Percentiles rank a stretch among this genome's conserved stretches.
Conservation (phyloP, 1,140 invertebrate species). For the Bombyx mandarina region DNA sequence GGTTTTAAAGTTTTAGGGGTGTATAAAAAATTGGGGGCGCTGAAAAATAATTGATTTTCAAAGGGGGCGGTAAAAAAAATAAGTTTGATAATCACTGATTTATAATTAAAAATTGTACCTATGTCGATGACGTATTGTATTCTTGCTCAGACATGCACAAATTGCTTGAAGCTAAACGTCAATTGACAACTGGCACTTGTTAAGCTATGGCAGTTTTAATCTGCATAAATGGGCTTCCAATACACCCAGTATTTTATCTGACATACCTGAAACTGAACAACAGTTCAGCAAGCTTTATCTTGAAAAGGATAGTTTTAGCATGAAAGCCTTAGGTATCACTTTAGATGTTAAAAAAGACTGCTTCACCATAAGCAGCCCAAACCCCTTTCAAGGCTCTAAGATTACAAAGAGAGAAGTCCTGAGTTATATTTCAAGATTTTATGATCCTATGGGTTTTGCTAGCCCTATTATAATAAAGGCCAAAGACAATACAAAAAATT, state of each 20-base stretch:
- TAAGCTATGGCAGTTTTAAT: constrained; percentile 10
- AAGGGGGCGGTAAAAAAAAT: too few species aligned
- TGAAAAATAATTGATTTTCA: too few species aligned
- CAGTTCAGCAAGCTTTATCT: constrained; percentile 10
- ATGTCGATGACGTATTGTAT: constrained; percentile 15
- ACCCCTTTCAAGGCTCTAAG: background rate
- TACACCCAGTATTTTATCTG: background rate
- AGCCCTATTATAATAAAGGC: constrained; percentile 19
- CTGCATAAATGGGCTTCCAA: constrained; percentile 16
- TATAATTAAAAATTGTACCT: constrained; percentile 12
- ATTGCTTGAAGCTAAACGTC: constrained; percentile 7
- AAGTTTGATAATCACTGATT: too few species aligned
- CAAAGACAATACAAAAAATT: constrained; percentile 21
- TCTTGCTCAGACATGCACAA: constrained; percentile 2
- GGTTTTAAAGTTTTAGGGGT: too few species aligned
- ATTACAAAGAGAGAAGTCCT: constrained; percentile 13
- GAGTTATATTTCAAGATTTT: constrained; percentile 19
- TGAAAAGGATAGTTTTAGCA: constrained; percentile 9
- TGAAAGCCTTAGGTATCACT: constrained; percentile 12
- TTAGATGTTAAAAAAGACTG: constrained; percentile 11
- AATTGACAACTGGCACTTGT: constrained; percentile 8
- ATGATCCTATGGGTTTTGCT: constrained; percentile 22
- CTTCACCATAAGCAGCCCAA: constrained; percentile 10
- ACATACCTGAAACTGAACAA: background rate
- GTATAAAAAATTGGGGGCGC: too few species aligned